phyloP scores from a whole-genome alignment of 2,797 vertebrate genomes.

The Gallirallus australis region DNA sequence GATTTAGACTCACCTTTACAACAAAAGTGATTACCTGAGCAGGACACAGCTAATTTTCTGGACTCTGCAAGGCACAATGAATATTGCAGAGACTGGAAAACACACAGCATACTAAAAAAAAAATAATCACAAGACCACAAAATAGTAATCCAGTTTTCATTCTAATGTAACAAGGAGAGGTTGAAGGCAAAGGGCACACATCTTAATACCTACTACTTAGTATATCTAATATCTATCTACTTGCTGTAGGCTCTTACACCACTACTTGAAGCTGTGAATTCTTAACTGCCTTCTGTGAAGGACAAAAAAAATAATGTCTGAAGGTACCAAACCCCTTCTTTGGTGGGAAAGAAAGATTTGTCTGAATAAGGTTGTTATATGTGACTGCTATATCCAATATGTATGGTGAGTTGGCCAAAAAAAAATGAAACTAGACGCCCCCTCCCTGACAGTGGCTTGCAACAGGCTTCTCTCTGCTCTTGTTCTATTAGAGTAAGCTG shows the following conservation, averaged over 20 bases:
- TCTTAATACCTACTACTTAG: background rate
- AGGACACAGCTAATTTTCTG: constrained; percentile 35
- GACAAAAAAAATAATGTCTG: background rate
- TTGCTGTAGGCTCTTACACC: background rate
- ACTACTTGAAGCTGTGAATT: background rate
- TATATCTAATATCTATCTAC: background rate
- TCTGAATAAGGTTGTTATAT: background rate
- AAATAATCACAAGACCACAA: background rate
- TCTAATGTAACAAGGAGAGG: background rate
- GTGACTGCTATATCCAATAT: background rate
- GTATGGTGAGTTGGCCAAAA: background rate
- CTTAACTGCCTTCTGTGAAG: background rate
- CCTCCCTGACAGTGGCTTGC: background rate
- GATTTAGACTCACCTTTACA: background rate
- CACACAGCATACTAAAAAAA: background rate
- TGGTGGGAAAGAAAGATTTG: background rate
- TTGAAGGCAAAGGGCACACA: background rate
- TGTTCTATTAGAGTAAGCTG: background rate
- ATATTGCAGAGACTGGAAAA: background rate
- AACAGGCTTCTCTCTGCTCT: background rate
- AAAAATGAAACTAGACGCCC: background rate
- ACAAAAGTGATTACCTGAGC: background rate
- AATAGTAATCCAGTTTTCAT: background rate
- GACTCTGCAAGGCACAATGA: background rate
- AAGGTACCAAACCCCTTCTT: background rate